Conservation (phyloP, 2,888 invertebrate species). For the Willowsia nigromaculata region DNA sequence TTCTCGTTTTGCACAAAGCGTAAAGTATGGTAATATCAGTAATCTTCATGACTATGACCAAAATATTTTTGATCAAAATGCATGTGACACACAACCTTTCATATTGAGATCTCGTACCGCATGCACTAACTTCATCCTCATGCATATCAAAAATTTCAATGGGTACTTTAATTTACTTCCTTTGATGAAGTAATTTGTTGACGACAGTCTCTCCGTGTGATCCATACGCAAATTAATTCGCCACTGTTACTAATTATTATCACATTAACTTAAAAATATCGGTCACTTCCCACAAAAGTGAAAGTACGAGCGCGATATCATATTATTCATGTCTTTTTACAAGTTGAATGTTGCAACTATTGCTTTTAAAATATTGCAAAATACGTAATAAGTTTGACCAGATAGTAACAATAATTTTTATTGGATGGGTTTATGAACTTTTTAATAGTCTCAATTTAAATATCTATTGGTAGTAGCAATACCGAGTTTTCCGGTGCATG, state of each 20-base stretch:
- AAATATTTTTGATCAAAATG: background rate
- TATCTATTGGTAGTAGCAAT: background rate
- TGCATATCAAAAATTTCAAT: constrained; percentile 6
- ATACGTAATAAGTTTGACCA: too few species aligned
- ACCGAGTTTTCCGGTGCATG: constrained; percentile 2
- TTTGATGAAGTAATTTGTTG: constrained; percentile 20
- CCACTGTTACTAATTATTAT: background rate
- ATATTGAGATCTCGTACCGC: background rate
- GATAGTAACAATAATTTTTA: too few species aligned
- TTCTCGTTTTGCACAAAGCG: background rate
- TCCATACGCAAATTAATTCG: background rate
- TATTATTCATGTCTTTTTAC: too few species aligned
- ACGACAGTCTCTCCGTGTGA: background rate
- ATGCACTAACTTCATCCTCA: background rate
- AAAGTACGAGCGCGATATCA: too few species aligned
- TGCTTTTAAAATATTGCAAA: too few species aligned
- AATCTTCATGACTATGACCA: background rate
- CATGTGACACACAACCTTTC: background rate
- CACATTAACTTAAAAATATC: background rate
- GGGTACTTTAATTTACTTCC: constrained; percentile 1
- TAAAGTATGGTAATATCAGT: background rate
- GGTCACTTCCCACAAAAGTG: background rate
- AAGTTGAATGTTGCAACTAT: too few species aligned
- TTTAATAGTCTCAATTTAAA: background rate
- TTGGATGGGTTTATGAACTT: background rate